Conservation (phyloP, 1,140 invertebrate species). For the Tenebrio molitor region DNA sequence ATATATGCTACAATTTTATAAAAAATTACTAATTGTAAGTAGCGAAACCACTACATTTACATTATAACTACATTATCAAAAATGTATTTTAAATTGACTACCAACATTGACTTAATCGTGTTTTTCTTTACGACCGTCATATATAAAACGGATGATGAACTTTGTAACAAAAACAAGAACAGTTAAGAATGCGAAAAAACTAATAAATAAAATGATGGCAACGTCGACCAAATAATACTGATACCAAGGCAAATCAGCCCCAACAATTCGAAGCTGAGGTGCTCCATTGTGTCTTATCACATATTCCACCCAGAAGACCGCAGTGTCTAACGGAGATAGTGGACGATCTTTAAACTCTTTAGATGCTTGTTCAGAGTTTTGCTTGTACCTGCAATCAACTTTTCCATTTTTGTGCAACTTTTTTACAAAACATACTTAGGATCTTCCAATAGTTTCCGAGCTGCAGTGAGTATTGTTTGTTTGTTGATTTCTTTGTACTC, state of each 20-base stretch:
- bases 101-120: too few species aligned
- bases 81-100: too few species aligned
- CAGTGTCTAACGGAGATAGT: conserved; percentile 71
- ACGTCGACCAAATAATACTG: conserved; percentile 56
- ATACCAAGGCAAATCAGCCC: conserved; percentile 62
- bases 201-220: conserved; percentile 31
- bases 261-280: conserved; percentile 66
- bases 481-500: conserved; percentile 61
- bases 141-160: too few species aligned
- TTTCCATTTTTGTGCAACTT: not conserved
- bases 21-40: too few species aligned
- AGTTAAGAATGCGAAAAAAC: too few species aligned
- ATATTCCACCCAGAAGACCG: conserved; percentile 67
- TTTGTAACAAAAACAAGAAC: too few species aligned
- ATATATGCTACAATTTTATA: too few species aligned
- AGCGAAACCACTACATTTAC: too few species aligned
- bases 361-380: conserved; percentile 69
- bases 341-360: conserved; percentile 75
- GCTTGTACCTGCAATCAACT: conserved; percentile 48
- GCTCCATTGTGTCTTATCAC: conserved; percentile 66
- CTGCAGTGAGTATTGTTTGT: conserved; percentile 58
- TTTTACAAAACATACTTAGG: conserved; percentile 55
- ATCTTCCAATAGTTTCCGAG: conserved; percentile 61
- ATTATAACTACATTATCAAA: too few species aligned
- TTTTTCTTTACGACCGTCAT: too few species aligned